phyloP scores from a whole-genome alignment of 30 jellyfish, hydroid and myxozoan species.

The Turritopsis dohrnii region DNA sequence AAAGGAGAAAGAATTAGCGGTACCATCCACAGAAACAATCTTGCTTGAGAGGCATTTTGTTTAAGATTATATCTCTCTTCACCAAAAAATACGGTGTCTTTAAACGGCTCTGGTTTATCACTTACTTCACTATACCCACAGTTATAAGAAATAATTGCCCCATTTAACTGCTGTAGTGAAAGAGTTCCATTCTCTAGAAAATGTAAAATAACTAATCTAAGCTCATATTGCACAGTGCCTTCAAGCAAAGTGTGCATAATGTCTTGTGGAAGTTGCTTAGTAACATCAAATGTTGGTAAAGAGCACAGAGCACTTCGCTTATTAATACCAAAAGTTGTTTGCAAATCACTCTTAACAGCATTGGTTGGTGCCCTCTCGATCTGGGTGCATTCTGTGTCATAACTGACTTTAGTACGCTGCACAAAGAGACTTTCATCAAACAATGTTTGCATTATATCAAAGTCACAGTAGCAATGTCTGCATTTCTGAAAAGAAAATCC shows the following conservation, averaged over 20 bases:
- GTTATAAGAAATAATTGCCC: conserved; percentile 1
- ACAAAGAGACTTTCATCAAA: conserved; percentile 14
- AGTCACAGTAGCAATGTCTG: conserved; percentile 34
- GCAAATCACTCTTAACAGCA: neutral
- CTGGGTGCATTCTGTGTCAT: conserved; percentile 13
- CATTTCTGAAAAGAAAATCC: conserved; percentile 47
- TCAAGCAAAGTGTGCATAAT: conserved; percentile 37
- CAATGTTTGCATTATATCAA: conserved; percentile 30
- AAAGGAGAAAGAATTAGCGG: conserved; percentile 25
- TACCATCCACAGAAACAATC: conserved; percentile 25
- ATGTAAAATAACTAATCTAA: neutral
- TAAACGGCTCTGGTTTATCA: conserved; percentile 39
- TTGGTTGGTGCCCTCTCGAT: conserved; percentile 26
- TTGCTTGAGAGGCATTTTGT: conserved; percentile 35
- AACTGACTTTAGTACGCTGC: neutral
- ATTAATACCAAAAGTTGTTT: conserved; percentile 24
- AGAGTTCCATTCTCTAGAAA: neutral
- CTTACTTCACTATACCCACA: conserved; percentile 28
- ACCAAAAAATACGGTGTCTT: conserved; percentile 31
- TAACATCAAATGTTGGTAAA: conserved; percentile 31
- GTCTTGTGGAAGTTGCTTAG: conserved; percentile 41
- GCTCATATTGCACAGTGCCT: conserved; percentile 36
- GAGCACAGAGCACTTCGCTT: conserved; percentile 10
- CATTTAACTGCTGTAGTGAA: neutral
- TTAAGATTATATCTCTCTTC: conserved; percentile 31